These are phyloP conservation scores for Zele albiditarsus DNA, from an alignment of 2,888 invertebrate species.

Conservation along the genomic window DNA sequence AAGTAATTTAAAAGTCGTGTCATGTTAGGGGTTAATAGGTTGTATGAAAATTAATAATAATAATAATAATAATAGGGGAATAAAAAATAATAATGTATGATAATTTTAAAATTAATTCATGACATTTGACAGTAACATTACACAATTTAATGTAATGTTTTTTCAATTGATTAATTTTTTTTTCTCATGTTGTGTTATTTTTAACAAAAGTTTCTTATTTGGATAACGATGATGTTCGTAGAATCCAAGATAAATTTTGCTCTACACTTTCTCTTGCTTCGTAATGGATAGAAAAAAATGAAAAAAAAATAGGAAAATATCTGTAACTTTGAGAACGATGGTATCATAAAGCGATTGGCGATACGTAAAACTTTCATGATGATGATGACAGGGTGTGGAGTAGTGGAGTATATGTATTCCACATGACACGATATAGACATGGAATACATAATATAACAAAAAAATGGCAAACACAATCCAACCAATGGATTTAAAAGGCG, in stretches of 20 bases:
- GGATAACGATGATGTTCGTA: too few species aligned
- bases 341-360: not conserved
- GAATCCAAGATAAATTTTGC: too few species aligned
- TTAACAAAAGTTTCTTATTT: too few species aligned
- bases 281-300: conserved; percentile 22
- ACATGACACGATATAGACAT: conserved; percentile 39
- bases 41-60: not conserved
- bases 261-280: too few species aligned
- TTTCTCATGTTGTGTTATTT: too few species aligned
- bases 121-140: too few species aligned
- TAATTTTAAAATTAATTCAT: too few species aligned
- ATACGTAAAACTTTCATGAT: not conserved
- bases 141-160: too few species aligned
- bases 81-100: too few species aligned
- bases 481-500: conserved; percentile 30
- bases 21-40: not conserved
- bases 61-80: too few species aligned
- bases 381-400: conserved; percentile 8
- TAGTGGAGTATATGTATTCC: not conserved
- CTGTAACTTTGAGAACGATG: not conserved
- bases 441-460: conserved; percentile 5
- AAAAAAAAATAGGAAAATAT: not conserved
- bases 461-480: conserved; percentile 33
- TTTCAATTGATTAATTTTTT: too few species aligned
- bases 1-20: not conserved